Evolutionary conservation across 35 echinoderm and acorn worm genomes (phyloP).

Genomic region (Heliocidaris tuberculata): DNA sequence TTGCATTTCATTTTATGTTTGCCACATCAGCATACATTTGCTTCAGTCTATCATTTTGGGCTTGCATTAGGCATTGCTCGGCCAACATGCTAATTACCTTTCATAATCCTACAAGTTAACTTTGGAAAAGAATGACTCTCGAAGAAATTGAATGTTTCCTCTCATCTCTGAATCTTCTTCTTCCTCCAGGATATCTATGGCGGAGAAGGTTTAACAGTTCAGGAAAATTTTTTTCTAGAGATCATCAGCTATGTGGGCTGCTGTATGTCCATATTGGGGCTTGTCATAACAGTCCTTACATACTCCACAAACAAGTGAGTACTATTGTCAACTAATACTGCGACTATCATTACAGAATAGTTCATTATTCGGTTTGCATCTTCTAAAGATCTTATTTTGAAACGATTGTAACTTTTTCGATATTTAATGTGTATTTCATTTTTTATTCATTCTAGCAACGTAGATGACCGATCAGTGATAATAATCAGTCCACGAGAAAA

Average conservation of each 20-base stretch:
- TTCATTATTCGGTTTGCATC: not conserved
- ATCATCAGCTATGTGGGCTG: slow-evolving; percentile 39
- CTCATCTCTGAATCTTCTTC: not conserved
- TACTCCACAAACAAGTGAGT: slow-evolving; percentile 59
- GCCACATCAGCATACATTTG: no score
- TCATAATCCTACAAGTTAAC: not conserved
- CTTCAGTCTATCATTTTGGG: no score
- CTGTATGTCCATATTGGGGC: slow-evolving; percentile 41
- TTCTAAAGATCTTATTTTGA: not conserved
- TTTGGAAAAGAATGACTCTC: not conserved
- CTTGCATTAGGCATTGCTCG: no score
- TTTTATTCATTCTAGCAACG: no score
- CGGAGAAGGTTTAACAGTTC: slow-evolving; percentile 13
- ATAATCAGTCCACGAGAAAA: no score
- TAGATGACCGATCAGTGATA: no score
- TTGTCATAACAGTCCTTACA: slow-evolving; percentile 39
- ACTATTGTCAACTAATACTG: no score
- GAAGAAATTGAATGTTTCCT: not conserved
- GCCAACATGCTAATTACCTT: no score
- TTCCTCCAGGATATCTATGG: slow-evolving; percentile 21
- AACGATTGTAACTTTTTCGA: not conserved
- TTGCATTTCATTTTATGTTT: no score
- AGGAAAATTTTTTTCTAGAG: slow-evolving; percentile 45
- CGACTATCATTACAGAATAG: no score
- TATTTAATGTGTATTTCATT: not conserved